phyloP scores from a whole-genome alignment of 2,888 invertebrate species.

The Acheta domesticus region DNA sequence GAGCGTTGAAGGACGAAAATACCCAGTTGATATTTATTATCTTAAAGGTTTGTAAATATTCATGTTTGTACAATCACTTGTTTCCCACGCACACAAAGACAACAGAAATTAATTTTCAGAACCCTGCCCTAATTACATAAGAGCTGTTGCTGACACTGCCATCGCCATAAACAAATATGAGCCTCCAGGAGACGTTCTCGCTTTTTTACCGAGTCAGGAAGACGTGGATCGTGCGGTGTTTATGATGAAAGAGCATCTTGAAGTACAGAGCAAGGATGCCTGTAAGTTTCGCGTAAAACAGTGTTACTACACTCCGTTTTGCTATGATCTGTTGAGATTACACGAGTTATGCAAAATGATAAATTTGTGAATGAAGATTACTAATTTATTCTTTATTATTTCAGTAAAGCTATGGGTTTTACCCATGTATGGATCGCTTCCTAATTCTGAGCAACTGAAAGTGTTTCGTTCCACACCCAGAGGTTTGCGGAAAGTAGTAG shows the following conservation, averaged over 20 bases:
- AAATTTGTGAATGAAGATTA: no score
- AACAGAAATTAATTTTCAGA: constrained; percentile 51
- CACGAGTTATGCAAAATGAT: no score
- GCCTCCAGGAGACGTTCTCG: constrained; percentile 81
- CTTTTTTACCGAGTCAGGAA: constrained; percentile 91
- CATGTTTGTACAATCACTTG: neutral
- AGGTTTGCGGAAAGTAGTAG: constrained; percentile 79
- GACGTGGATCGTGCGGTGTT: constrained; percentile 80
- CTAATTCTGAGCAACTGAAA: constrained; percentile 79
- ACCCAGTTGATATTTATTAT: constrained; percentile 84
- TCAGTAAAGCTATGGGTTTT: constrained; percentile 61
- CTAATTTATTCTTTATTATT: constrained; percentile 30
- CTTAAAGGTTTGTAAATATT: constrained; percentile 57
- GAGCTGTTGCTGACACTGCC: constrained; percentile 80
- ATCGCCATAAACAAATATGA: constrained; percentile 84
- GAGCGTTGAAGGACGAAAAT: constrained; percentile 82
- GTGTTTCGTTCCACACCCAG: constrained; percentile 73
- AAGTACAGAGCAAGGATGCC: constrained; percentile 30
- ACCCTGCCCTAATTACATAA: constrained; percentile 86
- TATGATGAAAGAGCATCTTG: constrained; percentile 60
- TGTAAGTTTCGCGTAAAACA: constrained; percentile 21
- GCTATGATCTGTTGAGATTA: no score
- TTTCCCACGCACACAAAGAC: neutral
- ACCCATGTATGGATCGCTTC: constrained; percentile 91
- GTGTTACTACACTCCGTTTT: no score